These are phyloP conservation scores for Flexamia atlantica DNA, from an alignment of 2,888 invertebrate species.

Conservation along the genomic window DNA sequence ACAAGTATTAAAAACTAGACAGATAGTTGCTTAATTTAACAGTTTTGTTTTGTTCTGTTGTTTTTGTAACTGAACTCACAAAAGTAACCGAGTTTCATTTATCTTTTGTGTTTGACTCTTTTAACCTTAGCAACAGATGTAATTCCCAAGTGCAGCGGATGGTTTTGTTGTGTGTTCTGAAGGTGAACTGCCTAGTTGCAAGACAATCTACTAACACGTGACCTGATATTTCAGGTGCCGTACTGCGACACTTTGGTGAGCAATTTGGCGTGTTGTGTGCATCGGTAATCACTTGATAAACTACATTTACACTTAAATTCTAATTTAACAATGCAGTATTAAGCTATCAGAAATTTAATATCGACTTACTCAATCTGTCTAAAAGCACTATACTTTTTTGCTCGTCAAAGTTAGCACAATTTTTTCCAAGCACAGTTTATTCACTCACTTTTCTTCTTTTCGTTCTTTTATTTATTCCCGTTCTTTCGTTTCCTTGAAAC, in stretches of 20 bases:
- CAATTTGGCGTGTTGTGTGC: constrained; percentile 97
- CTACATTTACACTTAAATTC: constrained; percentile 59
- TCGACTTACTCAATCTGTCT: constrained; percentile 54
- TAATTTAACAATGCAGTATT: constrained; percentile 57
- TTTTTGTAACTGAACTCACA: not conserved
- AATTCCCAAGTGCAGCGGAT: not conserved
- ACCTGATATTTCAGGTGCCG: constrained; percentile 84
- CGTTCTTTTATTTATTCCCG: not conserved
- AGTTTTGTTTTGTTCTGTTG: not conserved
- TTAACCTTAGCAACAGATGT: constrained; percentile 22
- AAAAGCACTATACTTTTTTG: constrained; percentile 56
- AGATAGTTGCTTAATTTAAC: not conserved
- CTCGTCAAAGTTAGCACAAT: constrained; percentile 55
- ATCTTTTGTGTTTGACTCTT: constrained; percentile 17
- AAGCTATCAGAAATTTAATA: constrained; percentile 60
- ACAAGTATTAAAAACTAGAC: not conserved
- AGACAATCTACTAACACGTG: constrained; percentile 73
- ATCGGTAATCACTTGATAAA: constrained; percentile 82
- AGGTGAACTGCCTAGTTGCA: constrained; percentile 59
- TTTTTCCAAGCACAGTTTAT: constrained; percentile 50
- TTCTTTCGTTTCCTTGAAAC: too few species aligned
- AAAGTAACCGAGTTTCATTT: not conserved
- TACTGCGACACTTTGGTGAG: constrained; percentile 96
- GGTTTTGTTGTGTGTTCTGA: constrained; percentile 42
- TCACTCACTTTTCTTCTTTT: constrained; percentile 49